Conservation (phyloP, 2,888 invertebrate species). For the Lamellibrachia columna region DNA sequence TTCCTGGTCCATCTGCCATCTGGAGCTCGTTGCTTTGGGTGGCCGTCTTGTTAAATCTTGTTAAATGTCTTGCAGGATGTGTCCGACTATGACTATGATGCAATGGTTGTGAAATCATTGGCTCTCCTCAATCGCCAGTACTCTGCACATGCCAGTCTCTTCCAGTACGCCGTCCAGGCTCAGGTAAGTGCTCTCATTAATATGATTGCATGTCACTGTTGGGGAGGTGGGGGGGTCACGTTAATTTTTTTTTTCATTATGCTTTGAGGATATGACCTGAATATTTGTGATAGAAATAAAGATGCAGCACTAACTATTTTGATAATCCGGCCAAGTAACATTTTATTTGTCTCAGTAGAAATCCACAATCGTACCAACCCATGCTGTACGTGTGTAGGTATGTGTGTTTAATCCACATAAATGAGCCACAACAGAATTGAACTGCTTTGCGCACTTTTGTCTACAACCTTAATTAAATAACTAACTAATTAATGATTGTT, state of each 20-base stretch:
- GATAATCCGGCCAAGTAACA: background rate
- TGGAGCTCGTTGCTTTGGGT: too few relatives aligned
- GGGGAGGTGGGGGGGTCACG: background rate
- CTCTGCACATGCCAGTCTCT: conserved; percentile 56
- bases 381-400: too few relatives aligned
- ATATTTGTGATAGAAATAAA: too few relatives aligned
- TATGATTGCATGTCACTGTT: background rate
- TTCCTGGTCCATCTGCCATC: too few relatives aligned
- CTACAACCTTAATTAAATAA: too few relatives aligned
- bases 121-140: conserved; percentile 56
- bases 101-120: conserved; percentile 60
- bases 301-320: background rate
- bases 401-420: too few relatives aligned
- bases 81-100: conserved; percentile 59
- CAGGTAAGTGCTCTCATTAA: conserved; percentile 47
- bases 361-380: background rate
- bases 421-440: too few relatives aligned
- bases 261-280: background rate
- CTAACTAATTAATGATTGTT: too few relatives aligned
- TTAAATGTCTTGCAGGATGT: conserved; percentile 50
- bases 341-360: background rate
- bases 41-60: too few relatives aligned
- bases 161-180: conserved; percentile 56
- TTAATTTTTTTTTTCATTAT: background rate
- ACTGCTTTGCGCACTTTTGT: too few relatives aligned